These are phyloP conservation scores for Pantherophis alleghaniensis DNA, from an alignment of 2,797 vertebrate genomes.

Conservation along the genomic window DNA sequence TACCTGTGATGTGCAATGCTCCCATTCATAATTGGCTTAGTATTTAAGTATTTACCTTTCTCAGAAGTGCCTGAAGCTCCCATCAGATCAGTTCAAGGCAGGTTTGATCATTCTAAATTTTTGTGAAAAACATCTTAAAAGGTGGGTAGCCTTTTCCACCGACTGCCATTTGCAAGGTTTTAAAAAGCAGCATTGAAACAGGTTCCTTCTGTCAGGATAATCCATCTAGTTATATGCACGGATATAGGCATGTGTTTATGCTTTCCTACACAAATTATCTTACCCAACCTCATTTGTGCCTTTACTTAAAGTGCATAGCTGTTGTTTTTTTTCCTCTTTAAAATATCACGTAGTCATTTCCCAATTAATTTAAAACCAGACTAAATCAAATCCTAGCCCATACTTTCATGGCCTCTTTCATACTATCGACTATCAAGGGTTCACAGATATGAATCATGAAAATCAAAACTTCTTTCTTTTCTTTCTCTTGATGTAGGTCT, in stretches of 20 bases:
- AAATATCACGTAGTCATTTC: background rate
- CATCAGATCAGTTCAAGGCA: background rate
- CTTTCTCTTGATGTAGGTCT: too few species aligned
- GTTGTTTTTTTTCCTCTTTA: background rate
- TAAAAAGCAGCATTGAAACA: background rate
- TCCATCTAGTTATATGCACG: background rate
- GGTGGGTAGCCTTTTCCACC: background rate
- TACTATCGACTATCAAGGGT: background rate
- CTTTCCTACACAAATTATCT: background rate
- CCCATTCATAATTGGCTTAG: too few species aligned
- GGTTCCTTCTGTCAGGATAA: background rate
- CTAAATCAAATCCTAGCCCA: background rate
- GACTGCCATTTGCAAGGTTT: background rate
- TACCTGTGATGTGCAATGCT: too few species aligned
- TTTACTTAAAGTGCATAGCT: background rate
- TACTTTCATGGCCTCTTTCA: background rate
- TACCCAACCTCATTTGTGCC: background rate
- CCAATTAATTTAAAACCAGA: background rate
- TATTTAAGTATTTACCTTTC: too few species aligned
- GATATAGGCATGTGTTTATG: background rate
- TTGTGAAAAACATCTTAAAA: background rate
- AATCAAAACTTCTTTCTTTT: too few species aligned
- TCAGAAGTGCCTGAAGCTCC: background rate
- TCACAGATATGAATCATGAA: too few species aligned
- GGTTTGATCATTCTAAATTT: too few species aligned